phyloP scores from a whole-genome alignment of 2,888 invertebrate species.

The Teinopalpus imperialis region DNA sequence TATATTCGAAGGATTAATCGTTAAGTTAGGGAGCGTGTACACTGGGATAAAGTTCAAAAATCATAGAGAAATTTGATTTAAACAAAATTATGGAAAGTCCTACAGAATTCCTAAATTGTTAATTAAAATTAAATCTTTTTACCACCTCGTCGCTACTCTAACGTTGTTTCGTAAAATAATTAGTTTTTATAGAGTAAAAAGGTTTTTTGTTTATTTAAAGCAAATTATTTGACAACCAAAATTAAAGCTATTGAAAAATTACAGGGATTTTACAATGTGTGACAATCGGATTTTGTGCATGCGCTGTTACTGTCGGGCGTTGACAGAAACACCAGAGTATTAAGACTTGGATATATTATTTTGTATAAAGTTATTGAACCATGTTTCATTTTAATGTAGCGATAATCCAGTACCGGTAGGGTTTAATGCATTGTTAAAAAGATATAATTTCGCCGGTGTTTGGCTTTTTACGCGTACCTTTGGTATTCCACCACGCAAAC shows the following conservation, averaged over 20 bases:
- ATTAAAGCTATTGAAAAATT: background rate
- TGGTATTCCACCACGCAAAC: too few species aligned
- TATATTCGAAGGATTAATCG: conserved; percentile 11
- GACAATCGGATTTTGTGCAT: too few species aligned
- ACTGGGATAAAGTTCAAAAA: background rate
- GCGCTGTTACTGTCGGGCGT: background rate
- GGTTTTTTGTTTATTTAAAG: too few species aligned
- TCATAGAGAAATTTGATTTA: too few species aligned
- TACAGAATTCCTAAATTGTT: too few species aligned
- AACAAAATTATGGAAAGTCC: too few species aligned
- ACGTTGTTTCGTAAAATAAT: too few species aligned
- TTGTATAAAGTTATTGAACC: conserved; percentile 49
- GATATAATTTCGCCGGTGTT: conserved; percentile 27
- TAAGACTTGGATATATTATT: background rate
- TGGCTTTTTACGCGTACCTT: background rate
- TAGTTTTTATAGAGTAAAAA: too few species aligned
- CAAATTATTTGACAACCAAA: conserved; percentile 23
- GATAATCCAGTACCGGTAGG: conserved; percentile 28
- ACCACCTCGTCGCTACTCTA: too few species aligned
- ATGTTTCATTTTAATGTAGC: conserved; percentile 46
- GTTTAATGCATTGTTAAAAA: conserved; percentile 40
- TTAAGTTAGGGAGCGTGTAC: background rate
- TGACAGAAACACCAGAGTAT: background rate
- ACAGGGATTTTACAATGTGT: too few species aligned
- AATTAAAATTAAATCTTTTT: too few species aligned